Evolutionary conservation across 1,140 invertebrate species (phyloP).

Genomic region (Drosophila repleta): DNA sequence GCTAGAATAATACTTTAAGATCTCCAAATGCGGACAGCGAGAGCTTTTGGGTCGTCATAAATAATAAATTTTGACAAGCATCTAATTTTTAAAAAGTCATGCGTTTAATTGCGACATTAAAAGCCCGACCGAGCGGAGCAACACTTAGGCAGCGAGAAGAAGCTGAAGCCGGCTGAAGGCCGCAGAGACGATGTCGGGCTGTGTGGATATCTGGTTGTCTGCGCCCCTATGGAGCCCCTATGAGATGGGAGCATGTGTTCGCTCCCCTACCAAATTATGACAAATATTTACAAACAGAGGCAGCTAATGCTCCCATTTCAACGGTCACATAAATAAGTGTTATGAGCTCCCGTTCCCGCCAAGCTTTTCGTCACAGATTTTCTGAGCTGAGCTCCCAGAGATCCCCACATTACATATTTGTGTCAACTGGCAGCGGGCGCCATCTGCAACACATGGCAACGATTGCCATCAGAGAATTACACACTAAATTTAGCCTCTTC

Average conservation of each 20-base stretch:
- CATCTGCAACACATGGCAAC: conserved; percentile 72
- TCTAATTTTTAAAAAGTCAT: conserved; percentile 80
- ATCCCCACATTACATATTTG: conserved; percentile 48
- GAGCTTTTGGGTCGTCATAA: conserved; percentile 67
- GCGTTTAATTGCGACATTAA: conserved; percentile 81
- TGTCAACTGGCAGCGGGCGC: conserved; percentile 54
- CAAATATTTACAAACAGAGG: conserved; percentile 79
- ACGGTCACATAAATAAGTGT: conserved; percentile 78
- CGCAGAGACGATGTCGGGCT: not conserved
- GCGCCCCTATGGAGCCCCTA: not conserved
- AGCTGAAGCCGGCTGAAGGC: not conserved
- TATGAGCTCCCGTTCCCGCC: conserved; percentile 60
- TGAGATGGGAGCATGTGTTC: conserved; percentile 33
- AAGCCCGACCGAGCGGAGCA: conserved; percentile 53
- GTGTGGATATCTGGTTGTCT: not conserved
- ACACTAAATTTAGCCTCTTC: conserved; percentile 75
- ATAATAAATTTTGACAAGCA: conserved; percentile 71
- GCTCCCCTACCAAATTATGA: conserved; percentile 59
- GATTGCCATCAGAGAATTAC: conserved; percentile 70
- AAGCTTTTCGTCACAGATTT: conserved; percentile 72
- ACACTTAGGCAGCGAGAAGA: conserved; percentile 10
- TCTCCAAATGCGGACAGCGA: conserved; percentile 8
- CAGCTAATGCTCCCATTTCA: conserved; percentile 81
- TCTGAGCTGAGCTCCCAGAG: conserved; percentile 57
- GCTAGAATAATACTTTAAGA: not conserved